Evolutionary conservation across 1,140 invertebrate species (phyloP), one percentile per base, ranked within the genome.

Genomic region (Xylocopa sonorina): DNA sequence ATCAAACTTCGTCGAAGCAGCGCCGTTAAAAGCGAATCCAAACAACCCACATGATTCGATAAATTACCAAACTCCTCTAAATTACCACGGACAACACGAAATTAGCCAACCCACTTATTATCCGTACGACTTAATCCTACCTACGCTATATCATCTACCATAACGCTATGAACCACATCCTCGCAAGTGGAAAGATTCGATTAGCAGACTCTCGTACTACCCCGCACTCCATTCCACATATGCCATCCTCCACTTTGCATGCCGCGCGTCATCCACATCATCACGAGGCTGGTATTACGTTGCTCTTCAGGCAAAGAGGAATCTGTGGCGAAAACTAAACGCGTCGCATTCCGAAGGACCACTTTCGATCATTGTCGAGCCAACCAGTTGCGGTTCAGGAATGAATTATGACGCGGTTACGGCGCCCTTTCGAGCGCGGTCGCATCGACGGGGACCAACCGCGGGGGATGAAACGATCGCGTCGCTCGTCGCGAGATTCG

Each of bases 381-480:
- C 24, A 4, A 14, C 41, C 77, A 64, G 48, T 46, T 74, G 69
- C 77, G 69, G 77, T 64, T 66, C 21, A 32, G n/a, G 57, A 48
- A 63, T 27, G 57, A 60, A 79, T 79, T 66, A 63, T 79, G 77
- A 46, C 50, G 48, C 50, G 60, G 58, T 78, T n/a, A 24, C 16
- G 12, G 53, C 43, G 29, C 41, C 46, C 50, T 64, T 79, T 57
- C 41, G 55, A 14, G 60, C 29, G 27, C 29, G 51, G 34, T 18
- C 32, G 2, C 55, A 46, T 60, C n/a, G 66, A 71, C 29, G 38
- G n/a, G 3, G 66, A 41, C 48, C 24, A 69, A 69, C 53, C 38
- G 16, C 24, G n/a, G n/a, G 2, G 18, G n/a, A 50, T 27, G 43
- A 41, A 71, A 38, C 21, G 43, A 69, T 68, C 21, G 51, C 16